phyloP scores from a whole-genome alignment of 2,113 vertebrate genomes.

The Tetraodon nigroviridis region DNA sequence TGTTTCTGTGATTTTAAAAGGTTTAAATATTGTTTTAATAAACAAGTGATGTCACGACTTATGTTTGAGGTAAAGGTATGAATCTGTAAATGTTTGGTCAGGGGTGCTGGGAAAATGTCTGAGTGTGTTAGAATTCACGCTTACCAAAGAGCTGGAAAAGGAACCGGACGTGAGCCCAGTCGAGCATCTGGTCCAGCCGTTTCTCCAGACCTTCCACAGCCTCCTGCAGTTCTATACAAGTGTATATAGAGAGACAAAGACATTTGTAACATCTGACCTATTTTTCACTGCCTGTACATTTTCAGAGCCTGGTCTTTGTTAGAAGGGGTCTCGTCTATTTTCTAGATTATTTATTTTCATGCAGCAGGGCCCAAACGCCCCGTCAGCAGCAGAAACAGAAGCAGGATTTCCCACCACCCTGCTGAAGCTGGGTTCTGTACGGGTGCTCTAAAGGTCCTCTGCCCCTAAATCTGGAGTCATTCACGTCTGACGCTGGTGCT shows the following conservation, averaged over 20 bases:
- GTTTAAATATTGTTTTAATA: constrained; percentile 68
- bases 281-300: constrained; percentile 78
- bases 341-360: constrained; percentile 90
- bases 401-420: constrained; percentile 26
- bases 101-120: constrained; percentile 49
- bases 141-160: constrained; percentile 73
- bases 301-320: constrained; percentile 70
- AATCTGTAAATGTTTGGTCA: constrained; percentile 56
- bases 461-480: constrained; percentile 25
- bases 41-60: constrained; percentile 41
- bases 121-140: constrained; percentile 66
- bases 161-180: constrained; percentile 41
- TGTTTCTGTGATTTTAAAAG: constrained; percentile 48
- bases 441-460: constrained; percentile 24
- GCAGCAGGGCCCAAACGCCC: constrained; percentile 52
- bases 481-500: constrained; percentile 8
- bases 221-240: constrained; percentile 69
- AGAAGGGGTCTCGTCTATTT: constrained; percentile 57
- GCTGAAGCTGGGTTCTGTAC: constrained; percentile 4
- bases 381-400: constrained; percentile 16
- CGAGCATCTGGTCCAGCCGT: constrained; percentile 1
- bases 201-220: constrained; percentile 53
- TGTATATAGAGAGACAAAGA: constrained; percentile 78
- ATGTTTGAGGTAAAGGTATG: constrained; percentile 54
- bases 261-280: constrained; percentile 79